A percentile compares a stretch with the other conserved stretches of the same genome.
Evolutionary conservation across 2,113 vertebrate species (phyloP).

Genomic region (Potamarius usumacintae): DNA sequence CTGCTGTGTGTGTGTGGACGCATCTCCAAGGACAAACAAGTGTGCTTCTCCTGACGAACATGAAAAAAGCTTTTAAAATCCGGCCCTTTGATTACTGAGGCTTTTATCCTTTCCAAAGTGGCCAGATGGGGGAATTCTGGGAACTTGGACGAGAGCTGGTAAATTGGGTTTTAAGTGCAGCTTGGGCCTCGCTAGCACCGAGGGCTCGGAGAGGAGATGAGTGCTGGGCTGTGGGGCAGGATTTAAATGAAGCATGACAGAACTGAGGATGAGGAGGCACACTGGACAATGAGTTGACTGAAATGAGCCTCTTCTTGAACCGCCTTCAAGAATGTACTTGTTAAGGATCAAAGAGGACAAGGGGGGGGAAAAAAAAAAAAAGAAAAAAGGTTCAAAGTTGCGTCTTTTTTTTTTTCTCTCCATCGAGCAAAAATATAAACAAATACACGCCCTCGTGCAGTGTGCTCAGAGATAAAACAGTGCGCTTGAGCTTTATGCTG

Average conservation of each 20-base stretch:
- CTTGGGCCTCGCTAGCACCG: slow-evolving; percentile 8
- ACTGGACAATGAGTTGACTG: slow-evolving; percentile 39
- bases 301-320: slow-evolving; percentile 27
- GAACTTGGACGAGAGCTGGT: slow-evolving; percentile 21
- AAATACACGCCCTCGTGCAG: neutral
- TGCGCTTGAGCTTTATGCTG: slow-evolving; percentile 7
- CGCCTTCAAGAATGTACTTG: slow-evolving; percentile 16
- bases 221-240: slow-evolving; percentile 27
- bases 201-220: slow-evolving; percentile 19
- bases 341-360: slow-evolving; percentile 6
- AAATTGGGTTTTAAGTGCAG: slow-evolving; percentile 40
- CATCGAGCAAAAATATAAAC: neutral
- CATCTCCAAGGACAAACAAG: slow-evolving; percentile 32
- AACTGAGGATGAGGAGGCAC: slow-evolving; percentile 50
- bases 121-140: slow-evolving; percentile 28
- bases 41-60: slow-evolving; percentile 15
- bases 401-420: neutral
- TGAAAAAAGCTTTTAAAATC: slow-evolving; percentile 11
- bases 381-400: neutral
- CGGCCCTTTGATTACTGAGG: slow-evolving; percentile 12
- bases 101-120: slow-evolving; percentile 26
- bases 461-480: neutral
- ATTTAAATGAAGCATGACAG: slow-evolving; percentile 47
- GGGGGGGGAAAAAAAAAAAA: neutral
- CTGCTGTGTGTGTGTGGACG: neutral